Evolutionary conservation across 2,888 invertebrate genomes (phyloP).

Genomic region (Agrotis segetum): DNA sequence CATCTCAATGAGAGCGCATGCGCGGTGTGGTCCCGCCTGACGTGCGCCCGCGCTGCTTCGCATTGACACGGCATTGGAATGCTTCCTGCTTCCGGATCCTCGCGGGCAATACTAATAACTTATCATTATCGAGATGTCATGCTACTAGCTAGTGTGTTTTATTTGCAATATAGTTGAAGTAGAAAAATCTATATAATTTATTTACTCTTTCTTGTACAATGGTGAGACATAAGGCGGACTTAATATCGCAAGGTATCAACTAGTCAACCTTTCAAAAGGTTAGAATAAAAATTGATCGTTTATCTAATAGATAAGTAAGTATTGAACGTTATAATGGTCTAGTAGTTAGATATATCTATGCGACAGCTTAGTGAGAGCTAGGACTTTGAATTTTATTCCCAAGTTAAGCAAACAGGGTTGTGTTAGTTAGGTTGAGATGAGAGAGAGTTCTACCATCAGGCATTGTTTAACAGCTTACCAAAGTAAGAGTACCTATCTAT

Average conservation of each 20-base stretch:
- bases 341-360: too few species aligned
- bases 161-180: slow-evolving; percentile 33
- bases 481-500: not conserved
- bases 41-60: slow-evolving; percentile 70
- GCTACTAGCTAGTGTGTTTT: slow-evolving; percentile 23
- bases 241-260: too few species aligned
- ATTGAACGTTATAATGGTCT: not conserved
- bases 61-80: slow-evolving; percentile 76
- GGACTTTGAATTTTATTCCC: not conserved
- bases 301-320: not conserved
- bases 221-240: too few species aligned
- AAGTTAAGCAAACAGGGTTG: not conserved
- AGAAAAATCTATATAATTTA: not conserved
- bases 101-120: slow-evolving; percentile 83
- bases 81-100: slow-evolving; percentile 87
- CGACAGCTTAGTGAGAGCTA: not conserved
- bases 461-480: not conserved
- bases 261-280: too few species aligned
- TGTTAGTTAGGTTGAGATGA: not conserved
- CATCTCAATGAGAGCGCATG: slow-evolving; percentile 74
- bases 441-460: not conserved
- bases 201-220: too few species aligned
- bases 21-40: slow-evolving; percentile 67
- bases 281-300: not conserved
- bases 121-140: slow-evolving; percentile 66